Percentiles rank a stretch among this genome's conserved stretches.
Conservation (phyloP, 1,140 invertebrate genomes). For the Chironomus tepperi region DNA sequence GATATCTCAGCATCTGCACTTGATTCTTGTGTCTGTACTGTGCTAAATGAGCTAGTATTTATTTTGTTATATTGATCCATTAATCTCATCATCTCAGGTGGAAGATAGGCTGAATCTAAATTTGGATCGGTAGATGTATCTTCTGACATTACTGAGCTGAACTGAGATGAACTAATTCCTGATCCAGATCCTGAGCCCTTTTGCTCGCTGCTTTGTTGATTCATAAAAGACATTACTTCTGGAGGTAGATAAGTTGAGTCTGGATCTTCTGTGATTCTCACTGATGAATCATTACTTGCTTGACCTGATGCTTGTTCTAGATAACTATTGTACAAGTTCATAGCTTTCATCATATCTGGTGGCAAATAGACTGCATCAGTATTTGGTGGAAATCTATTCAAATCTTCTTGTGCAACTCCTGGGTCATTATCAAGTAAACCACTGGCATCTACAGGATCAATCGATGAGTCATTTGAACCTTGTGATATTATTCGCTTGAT, state of each 20-base stretch:
- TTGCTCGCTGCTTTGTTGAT: slow-evolving; percentile 31
- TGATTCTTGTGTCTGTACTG: too few species aligned
- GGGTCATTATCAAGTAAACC: too few species aligned
- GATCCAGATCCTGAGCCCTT: too few species aligned
- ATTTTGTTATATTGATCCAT: slow-evolving; percentile 30
- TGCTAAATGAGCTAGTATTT: too few species aligned
- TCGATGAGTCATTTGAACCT: too few species aligned
- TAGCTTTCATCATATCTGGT: slow-evolving; percentile 12
- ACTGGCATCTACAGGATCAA: too few species aligned
- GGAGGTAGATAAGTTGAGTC: slow-evolving; percentile 32
- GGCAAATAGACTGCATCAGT: slow-evolving; percentile 34
- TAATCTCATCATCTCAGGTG: slow-evolving; percentile 25
- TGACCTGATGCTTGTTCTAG: too few species aligned
- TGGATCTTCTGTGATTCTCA: slow-evolving; percentile 28
- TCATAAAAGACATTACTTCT: slow-evolving; percentile 24
- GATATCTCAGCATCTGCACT: neutral
- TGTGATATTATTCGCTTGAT: too few species aligned
- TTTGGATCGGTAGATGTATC: slow-evolving; percentile 26
- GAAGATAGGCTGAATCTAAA: slow-evolving; percentile 31
- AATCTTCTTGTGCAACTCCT: slow-evolving; percentile 29
- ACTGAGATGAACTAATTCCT: too few species aligned
- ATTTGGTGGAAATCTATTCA: slow-evolving; percentile 37
- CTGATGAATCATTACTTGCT: too few species aligned
- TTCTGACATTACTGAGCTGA: too few species aligned
- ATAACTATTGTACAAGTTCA: too few species aligned